These are phyloP conservation scores for Hypotaenidia okinawae DNA, from an alignment of 2,797 vertebrate species.

Conservation along the genomic window DNA sequence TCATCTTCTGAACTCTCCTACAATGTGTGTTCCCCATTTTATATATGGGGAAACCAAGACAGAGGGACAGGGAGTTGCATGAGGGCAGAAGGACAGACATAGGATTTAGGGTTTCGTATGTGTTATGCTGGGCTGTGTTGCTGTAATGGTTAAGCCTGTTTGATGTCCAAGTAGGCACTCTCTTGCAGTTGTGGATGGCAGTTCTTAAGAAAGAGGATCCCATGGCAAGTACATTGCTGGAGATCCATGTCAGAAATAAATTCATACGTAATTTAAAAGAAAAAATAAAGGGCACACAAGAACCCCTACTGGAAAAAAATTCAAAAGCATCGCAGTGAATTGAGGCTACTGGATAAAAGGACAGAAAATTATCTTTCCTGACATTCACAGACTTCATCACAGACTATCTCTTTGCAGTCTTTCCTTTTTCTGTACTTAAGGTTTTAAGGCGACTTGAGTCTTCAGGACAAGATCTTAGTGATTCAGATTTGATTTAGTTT, in stretches of 20 bases:
- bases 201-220: not conserved
- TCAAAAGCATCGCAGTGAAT: not conserved
- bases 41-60: not conserved
- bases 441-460: not conserved
- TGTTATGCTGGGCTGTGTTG: not conserved
- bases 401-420: not conserved
- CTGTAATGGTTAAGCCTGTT: not conserved
- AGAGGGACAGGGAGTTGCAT: not conserved
- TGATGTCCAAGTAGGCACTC: not conserved
- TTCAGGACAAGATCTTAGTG: not conserved
- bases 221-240: not conserved
- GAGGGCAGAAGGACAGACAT: not conserved
- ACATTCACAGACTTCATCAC: not conserved
- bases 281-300: not conserved
- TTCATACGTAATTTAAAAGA: not conserved
- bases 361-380: not conserved
- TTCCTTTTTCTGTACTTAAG: not conserved
- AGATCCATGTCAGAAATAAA: not conserved
- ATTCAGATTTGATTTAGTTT: not conserved
- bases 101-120: not conserved
- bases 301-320: not conserved
- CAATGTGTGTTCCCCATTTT: not conserved
- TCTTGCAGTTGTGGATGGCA: not conserved
- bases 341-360: not conserved
- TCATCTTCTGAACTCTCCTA: not conserved